phyloP scores from a whole-genome alignment of 2,888 invertebrate species.

The Drosophila villosipedis region DNA sequence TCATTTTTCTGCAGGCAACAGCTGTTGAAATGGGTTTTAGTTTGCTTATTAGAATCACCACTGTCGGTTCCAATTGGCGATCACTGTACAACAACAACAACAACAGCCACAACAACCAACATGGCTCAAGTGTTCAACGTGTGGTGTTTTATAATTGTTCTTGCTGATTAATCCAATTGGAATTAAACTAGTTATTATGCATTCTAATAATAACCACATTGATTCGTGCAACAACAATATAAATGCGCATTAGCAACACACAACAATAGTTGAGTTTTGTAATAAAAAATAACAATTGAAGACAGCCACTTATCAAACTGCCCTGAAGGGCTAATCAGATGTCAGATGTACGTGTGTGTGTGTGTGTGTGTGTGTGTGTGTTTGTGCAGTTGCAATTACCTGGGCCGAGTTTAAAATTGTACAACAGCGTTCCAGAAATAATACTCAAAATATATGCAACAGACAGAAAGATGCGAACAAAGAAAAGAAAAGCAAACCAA shows the following conservation, averaged over 20 bases:
- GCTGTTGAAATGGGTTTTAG: neutral
- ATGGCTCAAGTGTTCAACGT: slow-evolving; percentile 10
- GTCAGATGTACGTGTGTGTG: neutral
- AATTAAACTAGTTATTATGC: slow-evolving; percentile 31
- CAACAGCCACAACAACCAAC: neutral
- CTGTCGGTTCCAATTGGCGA: neutral
- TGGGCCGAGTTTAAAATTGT: slow-evolving; percentile 39
- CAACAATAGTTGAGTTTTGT: slow-evolving; percentile 7
- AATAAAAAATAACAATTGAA: slow-evolving; percentile 38
- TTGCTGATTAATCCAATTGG: slow-evolving; percentile 25
- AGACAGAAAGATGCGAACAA: neutral
- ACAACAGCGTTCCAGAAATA: slow-evolving; percentile 2
- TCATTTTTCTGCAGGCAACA: neutral
- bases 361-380: neutral
- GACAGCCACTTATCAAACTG: slow-evolving; percentile 38
- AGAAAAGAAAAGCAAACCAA: slow-evolving; percentile 2
- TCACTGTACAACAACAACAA: neutral
- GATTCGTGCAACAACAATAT: slow-evolving; percentile 3
- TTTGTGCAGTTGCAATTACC: slow-evolving; percentile 41
- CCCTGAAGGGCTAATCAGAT: slow-evolving; percentile 30
- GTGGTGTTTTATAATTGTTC: slow-evolving; percentile 19
- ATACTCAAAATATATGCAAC: neutral
- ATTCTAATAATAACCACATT: slow-evolving; percentile 6
- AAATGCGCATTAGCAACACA: slow-evolving; percentile 30
- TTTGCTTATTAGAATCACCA: neutral